Evolutionary conservation across 2,888 invertebrate genomes (phyloP).

Genomic region (Brenthis ino): DNA sequence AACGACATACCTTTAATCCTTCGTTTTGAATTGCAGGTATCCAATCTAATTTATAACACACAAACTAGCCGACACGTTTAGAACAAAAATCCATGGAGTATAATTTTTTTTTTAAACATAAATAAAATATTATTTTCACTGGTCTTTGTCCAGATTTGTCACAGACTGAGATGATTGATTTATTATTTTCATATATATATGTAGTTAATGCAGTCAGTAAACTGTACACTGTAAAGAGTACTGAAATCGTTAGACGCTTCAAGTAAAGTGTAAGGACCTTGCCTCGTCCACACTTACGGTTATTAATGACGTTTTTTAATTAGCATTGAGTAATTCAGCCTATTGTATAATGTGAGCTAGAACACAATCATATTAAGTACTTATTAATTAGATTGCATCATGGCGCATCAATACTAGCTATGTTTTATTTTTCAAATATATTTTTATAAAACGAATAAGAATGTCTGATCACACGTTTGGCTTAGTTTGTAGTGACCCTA

Average conservation of each 20-base stretch:
- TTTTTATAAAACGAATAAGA: no score
- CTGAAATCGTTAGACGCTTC: slow-evolving; percentile 27
- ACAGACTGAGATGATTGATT: slow-evolving; percentile 16
- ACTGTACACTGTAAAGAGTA: slow-evolving; percentile 24
- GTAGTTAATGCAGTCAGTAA: slow-evolving; percentile 1
- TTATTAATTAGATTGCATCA: no score
- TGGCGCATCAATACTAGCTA: no score
- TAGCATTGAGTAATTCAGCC: slow-evolving; percentile 1
- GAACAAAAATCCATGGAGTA: neutral
- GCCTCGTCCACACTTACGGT: slow-evolving; percentile 18
- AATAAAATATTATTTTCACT: no score
- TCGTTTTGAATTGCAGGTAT: slow-evolving; percentile 1
- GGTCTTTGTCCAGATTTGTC: slow-evolving; percentile 1
- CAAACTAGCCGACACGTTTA: slow-evolving; percentile 21
- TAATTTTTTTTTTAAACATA: no score
- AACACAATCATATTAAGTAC: neutral
- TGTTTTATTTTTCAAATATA: no score
- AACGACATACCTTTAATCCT: neutral
- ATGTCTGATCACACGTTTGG: no score
- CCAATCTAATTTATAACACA: slow-evolving; percentile 20
- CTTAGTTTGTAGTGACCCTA: no score
- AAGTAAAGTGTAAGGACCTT: slow-evolving; percentile 10
- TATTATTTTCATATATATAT: slow-evolving; percentile 16
- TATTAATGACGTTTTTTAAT: slow-evolving; percentile 13
- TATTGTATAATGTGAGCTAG: slow-evolving; percentile 2